Evolutionary conservation across 1,140 invertebrate species (phyloP).

Genomic region (Zaprionus capensis): DNA sequence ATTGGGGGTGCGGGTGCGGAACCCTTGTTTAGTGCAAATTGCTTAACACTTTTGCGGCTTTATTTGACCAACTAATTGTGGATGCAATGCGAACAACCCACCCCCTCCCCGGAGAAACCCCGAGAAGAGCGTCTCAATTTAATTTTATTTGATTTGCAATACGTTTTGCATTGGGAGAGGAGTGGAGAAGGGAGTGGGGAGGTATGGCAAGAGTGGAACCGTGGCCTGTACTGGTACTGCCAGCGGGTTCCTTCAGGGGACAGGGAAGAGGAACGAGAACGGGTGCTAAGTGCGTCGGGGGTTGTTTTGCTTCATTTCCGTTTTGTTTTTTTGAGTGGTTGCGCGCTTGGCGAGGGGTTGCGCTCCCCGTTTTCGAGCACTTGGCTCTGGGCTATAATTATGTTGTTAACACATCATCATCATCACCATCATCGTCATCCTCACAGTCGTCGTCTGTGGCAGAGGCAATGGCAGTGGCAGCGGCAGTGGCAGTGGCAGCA

Average conservation of each 20-base stretch:
- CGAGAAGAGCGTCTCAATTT: conserved; percentile 65
- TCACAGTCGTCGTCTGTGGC: background rate
- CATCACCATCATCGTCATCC: conserved; percentile 42
- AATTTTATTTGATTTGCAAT: conserved; percentile 83
- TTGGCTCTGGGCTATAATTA: conserved; percentile 82
- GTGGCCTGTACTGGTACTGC: background rate
- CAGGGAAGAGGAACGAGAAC: background rate
- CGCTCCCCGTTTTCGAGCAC: conserved; percentile 47
- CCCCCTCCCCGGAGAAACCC: conserved; percentile 33
- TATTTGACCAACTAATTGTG: conserved; percentile 82
- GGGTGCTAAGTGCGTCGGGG: conserved; percentile 59
- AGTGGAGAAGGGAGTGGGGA: background rate
- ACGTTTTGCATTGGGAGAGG: conserved; percentile 68
- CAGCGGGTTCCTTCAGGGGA: conserved; percentile 8
- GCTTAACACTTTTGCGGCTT: conserved; percentile 79
- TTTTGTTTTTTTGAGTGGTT: conserved; percentile 77
- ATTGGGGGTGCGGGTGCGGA: background rate
- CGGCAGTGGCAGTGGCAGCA: conserved; percentile 24
- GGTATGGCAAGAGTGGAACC: conserved; percentile 1
- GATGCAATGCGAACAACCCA: conserved; percentile 26
- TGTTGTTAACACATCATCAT: conserved; percentile 84
- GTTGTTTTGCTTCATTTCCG: conserved; percentile 77
- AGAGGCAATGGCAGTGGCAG: background rate
- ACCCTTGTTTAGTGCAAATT: conserved; percentile 76
- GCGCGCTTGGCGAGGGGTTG: conserved; percentile 64